A percentile compares a stretch with the other conserved stretches of the same genome.
Conservation (phyloP, 2,113 vertebrate genomes). For the Gambusia affinis region DNA sequence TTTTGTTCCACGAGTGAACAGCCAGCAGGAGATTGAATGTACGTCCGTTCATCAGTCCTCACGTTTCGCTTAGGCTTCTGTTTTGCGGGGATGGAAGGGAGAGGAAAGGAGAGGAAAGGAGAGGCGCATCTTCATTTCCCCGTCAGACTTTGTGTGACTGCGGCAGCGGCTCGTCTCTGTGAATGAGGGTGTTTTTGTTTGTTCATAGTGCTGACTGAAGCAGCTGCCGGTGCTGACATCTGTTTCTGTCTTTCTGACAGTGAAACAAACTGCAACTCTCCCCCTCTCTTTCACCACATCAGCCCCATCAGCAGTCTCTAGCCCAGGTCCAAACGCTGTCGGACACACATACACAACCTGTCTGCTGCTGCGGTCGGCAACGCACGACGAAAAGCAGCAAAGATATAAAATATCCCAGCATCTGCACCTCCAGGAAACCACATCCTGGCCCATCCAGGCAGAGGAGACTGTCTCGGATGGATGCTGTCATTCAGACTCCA, state of each 20-base stretch:
- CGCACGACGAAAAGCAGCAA: slow-evolving; percentile 11
- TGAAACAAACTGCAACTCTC: slow-evolving; percentile 60
- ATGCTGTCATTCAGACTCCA: slow-evolving; percentile 24
- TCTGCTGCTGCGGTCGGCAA: slow-evolving; percentile 43
- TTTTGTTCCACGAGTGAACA: slow-evolving; percentile 50
- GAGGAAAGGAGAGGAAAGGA: slow-evolving; percentile 1
- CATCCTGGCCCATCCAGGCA: slow-evolving; percentile 59
- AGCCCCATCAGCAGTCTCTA: slow-evolving; percentile 65
- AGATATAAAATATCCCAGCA: slow-evolving; percentile 67
- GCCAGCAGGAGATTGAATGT: slow-evolving; percentile 40
- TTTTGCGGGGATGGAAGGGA: slow-evolving; percentile 22
- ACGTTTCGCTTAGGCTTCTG: slow-evolving; percentile 45
- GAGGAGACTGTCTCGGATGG: slow-evolving; percentile 30
- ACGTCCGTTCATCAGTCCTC: slow-evolving; percentile 34
- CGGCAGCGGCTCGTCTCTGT: slow-evolving; percentile 15
- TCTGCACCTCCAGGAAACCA: slow-evolving; percentile 63
- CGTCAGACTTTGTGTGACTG: neutral
- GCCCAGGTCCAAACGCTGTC: slow-evolving; percentile 48
- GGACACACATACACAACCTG: slow-evolving; percentile 24
- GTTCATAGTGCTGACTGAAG: slow-evolving; percentile 70
- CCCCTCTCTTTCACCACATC: slow-evolving; percentile 52
- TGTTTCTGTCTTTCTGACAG: slow-evolving; percentile 65
- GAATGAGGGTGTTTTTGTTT: slow-evolving; percentile 26
- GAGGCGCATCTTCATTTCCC: slow-evolving; percentile 11
- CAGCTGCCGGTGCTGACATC: slow-evolving; percentile 69